Evolutionary conservation across 2,888 invertebrate species (phyloP).

Genomic region (Lithophane leautieri): DNA sequence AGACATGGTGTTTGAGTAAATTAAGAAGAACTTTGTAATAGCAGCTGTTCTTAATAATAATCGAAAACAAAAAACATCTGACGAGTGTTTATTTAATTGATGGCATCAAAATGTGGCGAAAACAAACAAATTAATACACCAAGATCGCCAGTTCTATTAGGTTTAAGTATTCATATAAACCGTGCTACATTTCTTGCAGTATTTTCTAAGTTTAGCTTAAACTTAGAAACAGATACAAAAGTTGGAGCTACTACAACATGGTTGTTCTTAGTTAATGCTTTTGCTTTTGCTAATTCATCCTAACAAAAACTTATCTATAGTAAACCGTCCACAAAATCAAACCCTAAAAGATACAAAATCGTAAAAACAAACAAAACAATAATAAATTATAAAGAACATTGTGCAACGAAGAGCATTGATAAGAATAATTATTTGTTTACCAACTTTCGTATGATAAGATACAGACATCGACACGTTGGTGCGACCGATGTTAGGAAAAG

Average conservation of each 20-base stretch:
- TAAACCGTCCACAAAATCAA: slow-evolving; percentile 7
- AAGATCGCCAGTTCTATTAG: neutral
- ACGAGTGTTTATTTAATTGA: neutral
- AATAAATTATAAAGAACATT: slow-evolving; percentile 38
- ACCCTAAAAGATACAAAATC: neutral
- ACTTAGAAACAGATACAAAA: slow-evolving; percentile 29
- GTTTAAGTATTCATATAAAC: slow-evolving; percentile 9
- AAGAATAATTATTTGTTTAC: slow-evolving; percentile 57
- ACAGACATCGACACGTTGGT: slow-evolving; percentile 22
- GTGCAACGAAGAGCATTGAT: slow-evolving; percentile 53
- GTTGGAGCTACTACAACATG: neutral
- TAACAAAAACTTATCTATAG: neutral
- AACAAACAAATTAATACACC: neutral
- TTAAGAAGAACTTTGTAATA: neutral
- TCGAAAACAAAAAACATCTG: neutral
- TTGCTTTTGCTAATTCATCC: neutral
- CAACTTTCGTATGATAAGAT: slow-evolving; percentile 57
- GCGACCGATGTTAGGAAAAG: slow-evolving; percentile 40
- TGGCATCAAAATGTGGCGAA: neutral
- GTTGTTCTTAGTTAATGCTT: slow-evolving; percentile 6
- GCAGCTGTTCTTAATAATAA: neutral
- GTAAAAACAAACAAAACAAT: slow-evolving; percentile 35
- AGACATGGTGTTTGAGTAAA: neutral
- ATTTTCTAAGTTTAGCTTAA: slow-evolving; percentile 19
- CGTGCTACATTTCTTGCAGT: slow-evolving; percentile 5